Conservation (phyloP, 2,113 vertebrate species). For the Amphiprion ocellaris region DNA sequence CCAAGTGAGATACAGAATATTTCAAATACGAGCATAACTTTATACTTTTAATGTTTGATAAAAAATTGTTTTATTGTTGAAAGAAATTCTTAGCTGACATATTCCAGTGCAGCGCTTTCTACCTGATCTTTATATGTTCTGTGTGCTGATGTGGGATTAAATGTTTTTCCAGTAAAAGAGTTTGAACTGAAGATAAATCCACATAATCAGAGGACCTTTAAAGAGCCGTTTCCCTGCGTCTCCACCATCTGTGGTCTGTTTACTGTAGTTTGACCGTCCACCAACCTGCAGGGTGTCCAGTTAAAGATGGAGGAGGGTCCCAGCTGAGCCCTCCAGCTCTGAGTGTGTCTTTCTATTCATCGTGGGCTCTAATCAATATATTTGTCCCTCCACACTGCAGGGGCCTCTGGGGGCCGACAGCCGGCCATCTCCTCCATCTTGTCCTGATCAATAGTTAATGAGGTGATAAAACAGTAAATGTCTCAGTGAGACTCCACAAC, state of each 20-base stretch:
- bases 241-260: constrained; percentile 28
- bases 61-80: no score
- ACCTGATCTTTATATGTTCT: no score
- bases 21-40: no score
- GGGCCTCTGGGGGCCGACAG: neutral
- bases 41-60: no score
- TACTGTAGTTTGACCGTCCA: neutral
- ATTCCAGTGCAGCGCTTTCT: no score
- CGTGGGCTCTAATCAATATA: constrained; percentile 11
- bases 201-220: no score
- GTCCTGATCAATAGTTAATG: constrained; percentile 51
- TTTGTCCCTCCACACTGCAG: neutral
- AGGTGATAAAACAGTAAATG: constrained; percentile 27
- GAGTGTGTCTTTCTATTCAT: constrained; percentile 5
- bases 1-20: no score
- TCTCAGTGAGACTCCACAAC: neutral
- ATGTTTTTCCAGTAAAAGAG: no score
- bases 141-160: no score
- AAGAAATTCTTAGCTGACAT: no score
- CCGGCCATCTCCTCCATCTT: constrained; percentile 33
- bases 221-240: no score
- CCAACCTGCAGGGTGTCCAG: constrained; percentile 11
- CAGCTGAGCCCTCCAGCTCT: constrained; percentile 8
- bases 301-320: neutral
- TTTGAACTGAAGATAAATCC: no score